A percentile compares a stretch with the other conserved stretches of the same genome.
Conservation (phyloP, 2,113 vertebrate species). For the Phalacrocorax aristotelis region DNA sequence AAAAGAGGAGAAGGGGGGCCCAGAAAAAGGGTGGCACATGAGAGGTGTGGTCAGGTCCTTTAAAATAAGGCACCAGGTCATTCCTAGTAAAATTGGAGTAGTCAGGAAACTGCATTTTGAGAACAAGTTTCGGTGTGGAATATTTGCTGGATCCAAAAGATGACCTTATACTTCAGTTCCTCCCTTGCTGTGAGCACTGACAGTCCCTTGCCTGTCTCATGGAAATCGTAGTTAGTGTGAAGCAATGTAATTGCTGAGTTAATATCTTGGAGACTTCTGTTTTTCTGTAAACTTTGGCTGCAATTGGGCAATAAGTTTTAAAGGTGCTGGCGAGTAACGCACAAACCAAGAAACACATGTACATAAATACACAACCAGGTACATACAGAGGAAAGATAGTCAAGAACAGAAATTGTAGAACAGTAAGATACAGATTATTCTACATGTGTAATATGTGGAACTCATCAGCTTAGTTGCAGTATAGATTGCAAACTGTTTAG, state of each 20-base stretch:
- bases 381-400: not conserved
- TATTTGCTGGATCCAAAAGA: not conserved
- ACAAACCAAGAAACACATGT: not conserved
- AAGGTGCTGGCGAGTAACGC: not conserved
- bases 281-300: not conserved
- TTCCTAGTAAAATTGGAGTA: not conserved
- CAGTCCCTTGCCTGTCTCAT: not conserved
- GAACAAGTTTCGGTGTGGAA: not conserved
- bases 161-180: not conserved
- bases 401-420: not conserved
- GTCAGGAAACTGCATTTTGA: not conserved
- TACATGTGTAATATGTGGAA: not conserved
- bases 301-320: not conserved
- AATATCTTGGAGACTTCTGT: not conserved
- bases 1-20: not conserved
- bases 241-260: not conserved
- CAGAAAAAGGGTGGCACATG: not conserved
- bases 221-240: not conserved
- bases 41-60: not conserved
- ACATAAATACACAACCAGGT: not conserved
- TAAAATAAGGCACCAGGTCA: not conserved
- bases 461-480: not conserved
- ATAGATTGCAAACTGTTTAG: not conserved
- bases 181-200: not conserved
- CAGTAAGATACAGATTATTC: not conserved